A percentile compares a stretch with the other conserved stretches of the same genome.
Evolutionary conservation across 2,113 vertebrate species (phyloP).

Genomic region (Litocranius walleri): DNA sequence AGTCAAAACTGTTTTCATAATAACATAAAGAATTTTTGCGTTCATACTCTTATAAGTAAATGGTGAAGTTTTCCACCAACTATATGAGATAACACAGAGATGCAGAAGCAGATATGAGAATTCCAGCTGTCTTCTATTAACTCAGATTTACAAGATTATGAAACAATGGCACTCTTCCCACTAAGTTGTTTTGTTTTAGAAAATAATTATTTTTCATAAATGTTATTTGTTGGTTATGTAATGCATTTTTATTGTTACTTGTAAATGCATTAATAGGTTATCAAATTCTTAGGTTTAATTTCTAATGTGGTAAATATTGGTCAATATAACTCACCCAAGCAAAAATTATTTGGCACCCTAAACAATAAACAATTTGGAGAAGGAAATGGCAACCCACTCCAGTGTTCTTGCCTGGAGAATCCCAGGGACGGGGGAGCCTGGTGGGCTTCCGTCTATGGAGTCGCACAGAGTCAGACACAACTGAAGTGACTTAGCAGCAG

Average conservation of each 20-base stretch:
- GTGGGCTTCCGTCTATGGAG: too few species aligned
- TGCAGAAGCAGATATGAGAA: not conserved
- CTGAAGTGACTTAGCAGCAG: too few species aligned
- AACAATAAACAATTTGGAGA: not conserved
- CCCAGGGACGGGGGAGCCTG: too few species aligned
- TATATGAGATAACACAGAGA: not conserved
- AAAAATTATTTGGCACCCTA: conserved; percentile 2
- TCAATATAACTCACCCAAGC: not conserved
- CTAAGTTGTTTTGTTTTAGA: not conserved
- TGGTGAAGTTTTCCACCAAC: not conserved
- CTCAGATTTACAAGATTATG: not conserved
- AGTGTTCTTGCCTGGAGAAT: too few species aligned
- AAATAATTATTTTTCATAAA: conserved; percentile 20
- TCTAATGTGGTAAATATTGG: not conserved
- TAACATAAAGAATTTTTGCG: not conserved
- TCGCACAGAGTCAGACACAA: too few species aligned
- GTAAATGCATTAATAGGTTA: not conserved
- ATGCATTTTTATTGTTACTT: not conserved
- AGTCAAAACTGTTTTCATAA: not conserved
- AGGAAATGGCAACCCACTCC: too few species aligned
- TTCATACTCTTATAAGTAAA: not conserved
- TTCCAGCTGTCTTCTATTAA: not conserved
- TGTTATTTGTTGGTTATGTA: not conserved
- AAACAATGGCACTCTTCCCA: not conserved
- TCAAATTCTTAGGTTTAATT: not conserved